Percentiles rank a stretch among this genome's conserved stretches.
These are phyloP conservation scores for Halcyon leucocephala DNA, from an alignment of 2,797 vertebrate species.

Conservation along the genomic window DNA sequence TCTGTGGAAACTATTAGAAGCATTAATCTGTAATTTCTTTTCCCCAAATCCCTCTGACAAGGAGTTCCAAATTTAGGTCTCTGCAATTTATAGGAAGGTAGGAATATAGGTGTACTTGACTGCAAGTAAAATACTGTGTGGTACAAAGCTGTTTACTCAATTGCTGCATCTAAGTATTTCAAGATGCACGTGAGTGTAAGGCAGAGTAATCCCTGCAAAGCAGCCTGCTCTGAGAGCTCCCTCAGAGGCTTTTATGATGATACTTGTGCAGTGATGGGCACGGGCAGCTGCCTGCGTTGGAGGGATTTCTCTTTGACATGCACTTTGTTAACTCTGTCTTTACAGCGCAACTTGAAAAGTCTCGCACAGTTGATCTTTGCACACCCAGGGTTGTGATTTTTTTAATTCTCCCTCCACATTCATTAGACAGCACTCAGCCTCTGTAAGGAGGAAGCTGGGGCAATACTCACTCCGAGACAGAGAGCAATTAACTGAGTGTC, in stretches of 20 bases:
- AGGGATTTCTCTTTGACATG: not conserved
- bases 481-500: constrained; percentile 24
- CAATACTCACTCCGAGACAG: not conserved
- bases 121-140: not conserved
- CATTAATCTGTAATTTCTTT: not conserved
- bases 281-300: not conserved
- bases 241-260: not conserved
- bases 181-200: not conserved
- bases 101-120: not conserved
- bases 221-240: not conserved
- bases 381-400: not conserved
- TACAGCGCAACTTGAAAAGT: not conserved
- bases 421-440: not conserved
- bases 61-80: not conserved
- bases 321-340: not conserved
- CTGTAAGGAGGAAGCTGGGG: accelerated
- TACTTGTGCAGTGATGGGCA: not conserved
- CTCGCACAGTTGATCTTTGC: not conserved
- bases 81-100: not conserved
- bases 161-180: not conserved
- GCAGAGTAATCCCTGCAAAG: not conserved
- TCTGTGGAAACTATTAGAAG: constrained; percentile 1
- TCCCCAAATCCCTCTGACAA: not conserved
- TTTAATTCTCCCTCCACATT: not conserved
- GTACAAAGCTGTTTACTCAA: not conserved